Evolutionary conservation across 2,113 vertebrate genomes (phyloP).

Genomic region (Centropus bengalensis): DNA sequence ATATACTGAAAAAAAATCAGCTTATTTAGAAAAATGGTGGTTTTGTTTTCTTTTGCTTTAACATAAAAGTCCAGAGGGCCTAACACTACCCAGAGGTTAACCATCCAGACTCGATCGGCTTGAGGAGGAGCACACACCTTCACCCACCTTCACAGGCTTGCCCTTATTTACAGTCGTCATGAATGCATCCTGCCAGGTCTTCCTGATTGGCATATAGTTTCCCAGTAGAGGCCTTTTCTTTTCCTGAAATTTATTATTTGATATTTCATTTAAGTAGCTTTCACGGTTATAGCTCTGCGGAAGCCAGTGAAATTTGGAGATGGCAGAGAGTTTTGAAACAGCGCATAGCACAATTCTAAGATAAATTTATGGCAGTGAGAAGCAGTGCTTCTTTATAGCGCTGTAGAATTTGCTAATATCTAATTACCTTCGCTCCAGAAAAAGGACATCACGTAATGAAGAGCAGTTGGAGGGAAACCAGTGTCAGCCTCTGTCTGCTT

Average conservation of each 20-base stretch:
- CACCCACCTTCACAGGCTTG: fast-evolving
- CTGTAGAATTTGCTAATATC: not conserved
- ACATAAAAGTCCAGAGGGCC: not conserved
- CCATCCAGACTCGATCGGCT: not conserved
- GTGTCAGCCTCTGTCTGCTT: not conserved
- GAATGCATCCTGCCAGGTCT: not conserved
- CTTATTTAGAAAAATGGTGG: not conserved
- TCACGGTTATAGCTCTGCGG: not conserved
- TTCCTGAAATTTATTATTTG: not conserved
- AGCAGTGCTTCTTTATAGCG: not conserved
- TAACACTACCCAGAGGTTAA: not conserved
- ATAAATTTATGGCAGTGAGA: not conserved
- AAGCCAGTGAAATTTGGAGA: not conserved
- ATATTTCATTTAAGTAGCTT: not conserved
- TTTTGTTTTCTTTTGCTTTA: not conserved
- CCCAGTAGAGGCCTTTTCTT: not conserved
- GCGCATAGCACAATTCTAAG: not conserved
- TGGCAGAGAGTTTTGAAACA: not conserved
- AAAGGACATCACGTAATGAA: not conserved
- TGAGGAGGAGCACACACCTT: not conserved
- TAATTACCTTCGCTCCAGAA: not conserved
- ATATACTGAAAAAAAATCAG: not conserved
- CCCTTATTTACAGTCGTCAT: not conserved
- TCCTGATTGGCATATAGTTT: not conserved
- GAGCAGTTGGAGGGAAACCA: not conserved